A percentile compares a stretch with the other conserved stretches of the same genome.
phyloP scores from a whole-genome alignment of 2,797 vertebrate genomes.

The Peromyscus aztecus region DNA sequence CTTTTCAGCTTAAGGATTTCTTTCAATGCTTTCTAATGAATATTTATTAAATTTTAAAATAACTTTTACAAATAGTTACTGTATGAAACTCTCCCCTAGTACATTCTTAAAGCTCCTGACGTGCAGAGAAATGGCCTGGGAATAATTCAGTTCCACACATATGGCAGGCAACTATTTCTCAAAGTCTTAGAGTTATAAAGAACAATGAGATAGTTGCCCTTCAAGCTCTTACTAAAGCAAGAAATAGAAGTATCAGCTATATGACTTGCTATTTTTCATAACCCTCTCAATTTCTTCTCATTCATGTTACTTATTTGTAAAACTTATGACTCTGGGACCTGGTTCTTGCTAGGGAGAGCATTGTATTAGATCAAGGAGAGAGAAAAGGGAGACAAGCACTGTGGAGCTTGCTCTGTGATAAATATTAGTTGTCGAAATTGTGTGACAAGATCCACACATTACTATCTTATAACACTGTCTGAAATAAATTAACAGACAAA shows the following conservation, averaged over 20 bases:
- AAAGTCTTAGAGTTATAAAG: not conserved
- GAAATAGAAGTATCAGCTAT: not conserved
- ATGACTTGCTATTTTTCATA: not conserved
- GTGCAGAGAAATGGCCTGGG: not conserved
- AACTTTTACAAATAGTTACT: not conserved
- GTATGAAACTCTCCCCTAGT: not conserved
- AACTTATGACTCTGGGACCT: not conserved
- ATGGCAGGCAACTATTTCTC: not conserved
- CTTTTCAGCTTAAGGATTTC: slow-evolving; percentile 37
- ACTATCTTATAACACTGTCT: not conserved
- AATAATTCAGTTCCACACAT: not conserved
- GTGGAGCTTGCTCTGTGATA: not conserved
- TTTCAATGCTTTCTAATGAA: slow-evolving; percentile 56
- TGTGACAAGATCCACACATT: not conserved
- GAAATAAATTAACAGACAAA: not conserved
- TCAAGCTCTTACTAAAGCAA: not conserved
- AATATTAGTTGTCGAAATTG: not conserved
- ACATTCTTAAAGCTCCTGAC: not conserved
- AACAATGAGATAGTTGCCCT: not conserved
- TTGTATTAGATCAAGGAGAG: not conserved
- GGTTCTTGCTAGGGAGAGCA: not conserved
- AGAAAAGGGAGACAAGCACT: not conserved
- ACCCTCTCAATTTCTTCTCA: not conserved
- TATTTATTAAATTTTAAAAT: slow-evolving; percentile 41
- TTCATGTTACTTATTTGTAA: slow-evolving; percentile 28